Evolutionary conservation across 2,113 vertebrate genomes (phyloP), one percentile per base, ranked within the genome.

Genomic region (Takifugu flavidus): DNA sequence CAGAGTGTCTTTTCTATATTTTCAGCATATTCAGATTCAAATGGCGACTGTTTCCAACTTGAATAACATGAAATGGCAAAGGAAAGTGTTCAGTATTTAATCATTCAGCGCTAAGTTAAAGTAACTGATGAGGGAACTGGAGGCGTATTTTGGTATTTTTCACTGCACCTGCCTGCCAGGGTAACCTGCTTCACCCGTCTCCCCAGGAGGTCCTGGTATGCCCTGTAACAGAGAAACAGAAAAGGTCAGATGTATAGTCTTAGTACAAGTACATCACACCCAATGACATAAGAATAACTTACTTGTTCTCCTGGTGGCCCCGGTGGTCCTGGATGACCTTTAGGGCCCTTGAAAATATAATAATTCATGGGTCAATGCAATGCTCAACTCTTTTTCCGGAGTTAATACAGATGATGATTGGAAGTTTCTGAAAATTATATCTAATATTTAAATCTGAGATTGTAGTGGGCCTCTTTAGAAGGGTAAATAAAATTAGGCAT

Each of bases 141-240:
- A 67, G 79, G 71, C 74, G 51, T 85, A 81, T 79, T 80, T 77
- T 67, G 73, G 67, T 78, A 82, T 86, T 76, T 82, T 84, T 95
- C 94, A 98, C 97, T 98, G 96, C 95, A 99, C 97, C 97, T 99
- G 97, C 96, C 97, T 99, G 94, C 97, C 97, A 96, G 95, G 95
- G 91, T 95, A 99, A 94, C 97, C 97, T 89, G 87, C 89, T 66
- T 92, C 88, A 53, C 97, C 97, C 42, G 74, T 59, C 74, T 84
- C 89, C 75, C 97, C 96, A 79, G 87, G 74, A 69, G 89, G 70
- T 88, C 96, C 97, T 74, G 91, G 90, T 84, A 92, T 76, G 70
- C 96, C 96, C 97, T 99, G 79, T 20, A 70, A 61, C 49, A 65
- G 58, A 63, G 58, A 65, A 44, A 28, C 72, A 74, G 72, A 71